Evolutionary conservation across 2,113 vertebrate genomes (phyloP).

Genomic region (Gambusia holbrooki): DNA sequence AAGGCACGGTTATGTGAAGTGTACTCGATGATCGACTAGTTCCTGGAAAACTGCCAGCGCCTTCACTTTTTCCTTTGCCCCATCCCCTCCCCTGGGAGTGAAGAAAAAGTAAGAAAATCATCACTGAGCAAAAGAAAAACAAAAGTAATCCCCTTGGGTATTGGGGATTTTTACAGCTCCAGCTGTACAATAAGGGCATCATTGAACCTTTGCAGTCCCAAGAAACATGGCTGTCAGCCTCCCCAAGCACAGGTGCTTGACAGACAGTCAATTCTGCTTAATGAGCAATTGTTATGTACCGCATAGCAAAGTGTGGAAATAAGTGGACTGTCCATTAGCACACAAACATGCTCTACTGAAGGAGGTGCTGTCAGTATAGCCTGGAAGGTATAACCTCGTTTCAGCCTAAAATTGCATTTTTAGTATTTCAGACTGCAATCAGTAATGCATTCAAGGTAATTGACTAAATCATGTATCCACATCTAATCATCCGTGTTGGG

Average conservation of each 20-base stretch:
- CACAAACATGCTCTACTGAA: conserved; percentile 8
- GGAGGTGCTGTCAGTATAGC: conserved; percentile 12
- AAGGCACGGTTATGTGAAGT: conserved; percentile 43
- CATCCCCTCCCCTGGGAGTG: not conserved
- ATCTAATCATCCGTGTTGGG: not conserved
- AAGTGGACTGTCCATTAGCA: conserved; percentile 25
- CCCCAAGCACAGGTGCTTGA: conserved; percentile 42
- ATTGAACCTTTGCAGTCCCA: conserved; percentile 38
- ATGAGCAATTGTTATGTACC: conserved; percentile 51
- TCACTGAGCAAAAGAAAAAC: not conserved
- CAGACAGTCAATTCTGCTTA: conserved; percentile 55
- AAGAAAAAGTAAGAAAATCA: not conserved
- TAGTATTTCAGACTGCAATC: conserved; percentile 7
- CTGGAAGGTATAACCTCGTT: not conserved
- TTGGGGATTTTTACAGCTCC: conserved; percentile 28
- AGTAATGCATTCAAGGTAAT: conserved; percentile 8
- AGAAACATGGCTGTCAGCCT: conserved; percentile 31
- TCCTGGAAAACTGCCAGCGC: conserved; percentile 54
- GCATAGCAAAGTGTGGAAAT: conserved; percentile 6
- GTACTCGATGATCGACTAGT: conserved; percentile 40
- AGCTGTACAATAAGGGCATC: conserved; percentile 43
- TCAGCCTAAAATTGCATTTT: not conserved
- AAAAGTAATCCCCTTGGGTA: conserved; percentile 17
- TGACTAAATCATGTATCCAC: conserved; percentile 13
- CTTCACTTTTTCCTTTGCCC: not conserved